phyloP scores from a whole-genome alignment of 2,113 vertebrate species.

The Oncorhynchus mykiss region DNA sequence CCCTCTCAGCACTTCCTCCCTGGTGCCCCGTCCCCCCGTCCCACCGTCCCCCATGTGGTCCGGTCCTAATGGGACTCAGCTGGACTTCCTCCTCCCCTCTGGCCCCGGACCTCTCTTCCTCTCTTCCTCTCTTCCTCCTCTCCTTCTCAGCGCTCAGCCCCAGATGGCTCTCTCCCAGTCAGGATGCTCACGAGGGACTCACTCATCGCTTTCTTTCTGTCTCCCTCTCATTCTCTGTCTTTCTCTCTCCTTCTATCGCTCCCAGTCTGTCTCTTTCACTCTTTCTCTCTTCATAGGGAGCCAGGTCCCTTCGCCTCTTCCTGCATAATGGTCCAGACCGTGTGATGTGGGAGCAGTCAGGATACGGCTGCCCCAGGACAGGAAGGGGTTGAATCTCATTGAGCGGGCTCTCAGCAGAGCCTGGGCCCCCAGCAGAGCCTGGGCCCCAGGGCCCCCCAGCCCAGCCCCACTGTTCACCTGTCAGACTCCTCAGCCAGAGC shows the following conservation, averaged over 20 bases:
- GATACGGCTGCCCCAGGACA: slow-evolving; percentile 26
- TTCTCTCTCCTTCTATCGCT: slow-evolving; percentile 7
- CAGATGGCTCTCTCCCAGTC: not conserved
- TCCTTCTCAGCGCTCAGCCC: slow-evolving; percentile 7
- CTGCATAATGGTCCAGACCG: not conserved
- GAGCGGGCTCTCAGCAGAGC: slow-evolving; percentile 3
- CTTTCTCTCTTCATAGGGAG: not conserved
- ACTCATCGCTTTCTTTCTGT: slow-evolving; percentile 14
- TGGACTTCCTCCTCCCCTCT: slow-evolving; percentile 89
- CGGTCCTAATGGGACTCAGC: slow-evolving; percentile 95
- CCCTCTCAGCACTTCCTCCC: slow-evolving; percentile 83
- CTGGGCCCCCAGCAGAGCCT: slow-evolving; percentile 6
- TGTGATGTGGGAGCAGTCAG: slow-evolving; percentile 47
- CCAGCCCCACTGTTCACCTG: slow-evolving; percentile 51
- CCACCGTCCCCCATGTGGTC: slow-evolving; percentile 89
- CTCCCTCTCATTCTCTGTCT: slow-evolving; percentile 17
- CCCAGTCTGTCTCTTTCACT: slow-evolving; percentile 4
- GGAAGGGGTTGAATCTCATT: slow-evolving; percentile 15
- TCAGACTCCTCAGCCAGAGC: slow-evolving; percentile 43
- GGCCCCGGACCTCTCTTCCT: slow-evolving; percentile 37
- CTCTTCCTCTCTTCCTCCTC: slow-evolving; percentile 21
- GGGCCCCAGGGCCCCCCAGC: slow-evolving; percentile 15
- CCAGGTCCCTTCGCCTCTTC: slow-evolving; percentile 2
- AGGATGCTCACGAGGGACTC: not conserved
- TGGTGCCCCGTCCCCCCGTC: slow-evolving; percentile 84